Conservation (phyloP, 2,113 vertebrate genomes). For the Myrmecophaga tridactyla region DNA sequence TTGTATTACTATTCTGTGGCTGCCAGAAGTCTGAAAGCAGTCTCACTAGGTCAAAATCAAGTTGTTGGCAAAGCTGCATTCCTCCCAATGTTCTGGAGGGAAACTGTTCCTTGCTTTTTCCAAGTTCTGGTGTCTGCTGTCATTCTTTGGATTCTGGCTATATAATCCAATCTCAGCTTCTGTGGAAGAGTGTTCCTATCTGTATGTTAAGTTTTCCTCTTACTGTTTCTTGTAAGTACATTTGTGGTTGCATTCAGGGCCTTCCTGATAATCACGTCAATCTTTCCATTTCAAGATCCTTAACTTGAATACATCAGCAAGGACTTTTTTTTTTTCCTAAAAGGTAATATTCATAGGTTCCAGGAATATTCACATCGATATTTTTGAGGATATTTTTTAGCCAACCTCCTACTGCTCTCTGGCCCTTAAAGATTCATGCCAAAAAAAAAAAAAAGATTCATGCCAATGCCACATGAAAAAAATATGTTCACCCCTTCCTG, state of each 20-base stretch:
- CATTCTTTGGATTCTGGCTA: no score
- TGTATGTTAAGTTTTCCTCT: no score
- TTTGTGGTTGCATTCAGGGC: neutral
- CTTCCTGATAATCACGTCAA: neutral
- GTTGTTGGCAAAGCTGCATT: no score
- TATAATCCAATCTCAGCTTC: no score
- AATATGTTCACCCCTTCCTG: neutral
- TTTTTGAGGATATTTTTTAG: neutral
- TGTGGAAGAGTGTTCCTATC: no score
- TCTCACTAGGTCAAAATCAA: no score
- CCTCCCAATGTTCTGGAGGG: neutral
- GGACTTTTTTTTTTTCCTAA: neutral
- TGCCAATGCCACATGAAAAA: neutral
- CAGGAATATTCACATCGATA: neutral
- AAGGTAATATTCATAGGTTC: neutral
- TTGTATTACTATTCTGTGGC: no score
- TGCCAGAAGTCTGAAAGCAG: no score
- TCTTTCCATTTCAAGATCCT: neutral
- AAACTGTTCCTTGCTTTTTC: neutral
- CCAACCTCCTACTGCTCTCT: neutral
- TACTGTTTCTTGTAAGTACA: no score
- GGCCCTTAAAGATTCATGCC: neutral
- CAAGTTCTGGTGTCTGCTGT: neutral
- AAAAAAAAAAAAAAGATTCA: neutral
- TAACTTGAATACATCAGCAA: neutral